Base-by-base conservation (phyloP, 2,888 invertebrate species). In the Physocephala rufipes region DNA sequence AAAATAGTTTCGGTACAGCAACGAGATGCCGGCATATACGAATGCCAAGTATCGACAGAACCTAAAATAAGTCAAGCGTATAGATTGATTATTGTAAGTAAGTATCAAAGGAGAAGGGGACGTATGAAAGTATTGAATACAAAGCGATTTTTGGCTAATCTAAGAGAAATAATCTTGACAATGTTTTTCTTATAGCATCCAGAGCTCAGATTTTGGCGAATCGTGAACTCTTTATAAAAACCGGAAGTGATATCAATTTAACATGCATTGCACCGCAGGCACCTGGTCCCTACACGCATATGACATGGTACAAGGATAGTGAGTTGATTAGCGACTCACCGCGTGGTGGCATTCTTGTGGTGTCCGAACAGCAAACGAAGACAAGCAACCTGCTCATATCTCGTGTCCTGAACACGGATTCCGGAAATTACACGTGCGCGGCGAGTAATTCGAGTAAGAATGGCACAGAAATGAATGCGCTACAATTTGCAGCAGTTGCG, bases 211-310 rank as follows among this genome's bases (percentile, higher is more conserved):
- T 95, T 83, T 88, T 93, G 83, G 93, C 94, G 59, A 94, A 93
- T 82, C 90, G 93, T 45, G 95, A 95, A 87, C 88, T 95, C 84
- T 94, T 93, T 88, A 93, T 95, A 85, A 92, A 94, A 85, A 94
- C 93, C 82, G 95, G 95, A 79, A 95, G 94, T 83, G 95, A 95
- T 89, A 95, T 95, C 87, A 95, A 95, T 89, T 90, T 95, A 86
- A 95, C 95, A 81, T 95, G 95, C 87, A 90, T 93, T 82, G 94
- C 94, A 74, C 90, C 92, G 80, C 90, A 95, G 87, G 89, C 91
- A 76, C 89, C 89, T 58, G 87, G 88, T 58, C 89, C 89, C 28
- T 90, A 91, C 73, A 89, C 90, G 73, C 93, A 93, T 78, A 93
- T 95, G 81, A 90, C 93, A 80, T 95, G 95, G 95, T 94, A 93